Evolutionary conservation across 2,888 invertebrate genomes (phyloP), one percentile per base, ranked within the genome.

Genomic region (Noctua janthe): DNA sequence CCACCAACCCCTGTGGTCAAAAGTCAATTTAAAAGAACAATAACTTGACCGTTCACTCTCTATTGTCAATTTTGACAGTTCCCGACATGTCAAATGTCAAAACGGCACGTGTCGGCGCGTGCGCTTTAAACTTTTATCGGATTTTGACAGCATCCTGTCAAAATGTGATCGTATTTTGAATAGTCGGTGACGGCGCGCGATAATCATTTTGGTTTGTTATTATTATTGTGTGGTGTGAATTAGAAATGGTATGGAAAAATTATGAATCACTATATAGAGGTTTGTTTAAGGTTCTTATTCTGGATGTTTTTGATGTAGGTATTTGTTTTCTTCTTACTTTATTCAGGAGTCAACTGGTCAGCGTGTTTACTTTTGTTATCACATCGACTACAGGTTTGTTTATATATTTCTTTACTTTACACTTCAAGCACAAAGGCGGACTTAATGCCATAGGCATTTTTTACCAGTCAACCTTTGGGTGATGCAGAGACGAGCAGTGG

Each of bases 31-130:
- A 86, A 74, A 81, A 89, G 91, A 81, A 95, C 95, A 95, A 95
- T 91, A 87, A 86, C 74, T 87, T 92, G 93, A 92, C 94, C 94
- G 91, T 89, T 91, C 91, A 92, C 90, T 89, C 90, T 91, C 91
- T 91, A 90, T 92, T 92, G 91, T 92, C 91, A 91, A 83, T 81
- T 92, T 91, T 94, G 96, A 95, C 95, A 94, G 92, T 89, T 91
- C 91, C 92, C 92, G 93, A 91, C 92, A 92, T 94, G 96, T 94
- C 95, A 94, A 92, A 92, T 93, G 94, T 94, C 95, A 94, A 93
- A 91, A 82, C 88, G 94, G 76, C 96, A 96, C 96, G 96, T 94
- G 96, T 81, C 94, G 94, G 89, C 95, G 94, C 94, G 96, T 95
- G 96, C 94, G 92, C 89, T 94, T 92, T 95, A 94, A 95, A 95